These are phyloP conservation scores for Capromys pilorides DNA, from an alignment of 2,797 vertebrate species.

Conservation along the genomic window DNA sequence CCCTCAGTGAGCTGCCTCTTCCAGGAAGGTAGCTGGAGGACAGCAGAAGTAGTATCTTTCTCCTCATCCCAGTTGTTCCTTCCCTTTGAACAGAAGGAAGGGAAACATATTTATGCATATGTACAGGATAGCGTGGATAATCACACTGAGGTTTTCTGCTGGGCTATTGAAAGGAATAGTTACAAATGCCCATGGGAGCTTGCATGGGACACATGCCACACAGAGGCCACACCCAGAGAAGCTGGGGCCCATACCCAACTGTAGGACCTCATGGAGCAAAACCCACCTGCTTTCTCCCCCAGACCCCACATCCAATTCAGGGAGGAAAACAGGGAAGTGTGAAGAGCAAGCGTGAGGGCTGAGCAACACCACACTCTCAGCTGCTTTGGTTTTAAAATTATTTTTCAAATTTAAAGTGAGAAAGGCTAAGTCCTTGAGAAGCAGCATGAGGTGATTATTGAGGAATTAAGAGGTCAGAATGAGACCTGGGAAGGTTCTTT, in stretches of 20 bases:
- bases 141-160: no score
- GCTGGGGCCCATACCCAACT: no score
- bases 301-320: rapidly evolving
- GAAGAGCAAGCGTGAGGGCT: background rate
- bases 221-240: background rate
- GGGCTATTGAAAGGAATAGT: no score
- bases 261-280: no score
- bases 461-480: background rate
- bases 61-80: no score
- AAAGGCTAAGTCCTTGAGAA: background rate
- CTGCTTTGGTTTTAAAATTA: background rate
- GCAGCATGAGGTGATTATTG: background rate
- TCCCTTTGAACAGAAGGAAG: no score
- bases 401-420: background rate
- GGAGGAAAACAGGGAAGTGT: background rate
- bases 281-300: background rate
- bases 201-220: background rate
- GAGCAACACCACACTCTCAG: background rate
- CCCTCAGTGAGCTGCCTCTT: background rate
- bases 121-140: no score
- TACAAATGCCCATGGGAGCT: background rate
- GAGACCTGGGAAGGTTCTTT: background rate
- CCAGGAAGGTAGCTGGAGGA: background rate
- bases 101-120: no score
- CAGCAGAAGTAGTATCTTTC: no score